Base-by-base conservation (phyloP, 2,797 vertebrate genomes). In the Chlorospingus flavigularis region DNA sequence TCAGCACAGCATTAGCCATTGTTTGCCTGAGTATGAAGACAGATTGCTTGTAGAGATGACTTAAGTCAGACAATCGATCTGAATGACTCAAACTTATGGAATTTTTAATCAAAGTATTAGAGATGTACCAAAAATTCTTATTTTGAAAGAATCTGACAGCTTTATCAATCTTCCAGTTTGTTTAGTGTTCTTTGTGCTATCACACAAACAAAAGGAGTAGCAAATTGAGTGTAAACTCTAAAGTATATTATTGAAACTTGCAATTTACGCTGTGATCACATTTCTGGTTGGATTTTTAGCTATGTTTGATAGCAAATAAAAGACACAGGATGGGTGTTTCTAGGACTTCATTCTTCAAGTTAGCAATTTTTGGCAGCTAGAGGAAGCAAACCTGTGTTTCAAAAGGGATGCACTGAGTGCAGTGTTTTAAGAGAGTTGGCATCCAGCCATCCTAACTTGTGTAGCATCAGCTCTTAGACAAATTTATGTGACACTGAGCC, bases 391-490 rank as follows among this genome's bases (percentile, higher is more conserved):
- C 26, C 35, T 66, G 33, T 76, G 17, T 55, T 87, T 82, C n/a
- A 15, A 35, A 35, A 58, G 50, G 19, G 24, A 33, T 54, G 30
- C 40, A 31, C 16, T 1, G 8, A 72, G 39, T 61, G 66, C 21
- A 26, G 39, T 23, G 31, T 53, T 95, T 73, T 31, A 61, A 54
- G 53, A 50, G 67, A 65, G 10, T 2, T 96, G 92, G 81, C 67
- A 76, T 15, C 31, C 84, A 90, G 67, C 70, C 86, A 66, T 79
- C 67, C 66, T 78, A 63, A 80, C 94, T 87, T 75, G 35, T n/a
- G 61, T 74, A 66, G 40, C 89, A 83, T 92, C 76, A 92, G 73
- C 70, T 78, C 57, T 90, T 86, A 77, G 82, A 80, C 47, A 96
- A 94, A 92, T 95, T 70, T 67, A 21, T 61, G 33, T 88, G 81